Percentiles rank a stretch among this genome's conserved stretches.
phyloP scores from a whole-genome alignment of 2,113 vertebrate species.

The Chionomys nivalis region DNA sequence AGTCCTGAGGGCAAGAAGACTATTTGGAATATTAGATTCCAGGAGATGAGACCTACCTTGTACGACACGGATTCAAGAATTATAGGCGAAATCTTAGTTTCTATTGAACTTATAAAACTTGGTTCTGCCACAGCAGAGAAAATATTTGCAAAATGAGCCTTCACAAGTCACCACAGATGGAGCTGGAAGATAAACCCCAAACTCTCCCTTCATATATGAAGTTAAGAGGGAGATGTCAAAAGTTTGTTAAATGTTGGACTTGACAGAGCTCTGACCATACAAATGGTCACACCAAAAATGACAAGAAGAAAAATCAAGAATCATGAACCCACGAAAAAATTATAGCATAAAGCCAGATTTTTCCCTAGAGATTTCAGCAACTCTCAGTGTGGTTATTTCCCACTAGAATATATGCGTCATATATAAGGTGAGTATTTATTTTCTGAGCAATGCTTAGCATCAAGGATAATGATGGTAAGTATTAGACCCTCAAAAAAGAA shows the following conservation, averaged over 20 bases:
- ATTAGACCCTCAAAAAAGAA: background rate
- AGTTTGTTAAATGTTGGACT: background rate
- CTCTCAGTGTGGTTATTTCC: background rate
- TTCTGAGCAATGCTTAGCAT: background rate
- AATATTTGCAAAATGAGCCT: background rate
- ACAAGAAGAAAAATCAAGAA: background rate
- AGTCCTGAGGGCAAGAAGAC: background rate
- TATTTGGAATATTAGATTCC: background rate
- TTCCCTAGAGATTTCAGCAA: background rate
- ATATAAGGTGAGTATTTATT: background rate
- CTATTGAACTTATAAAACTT: background rate
- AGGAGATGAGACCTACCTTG: background rate
- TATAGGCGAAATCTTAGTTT: constrained; percentile 1
- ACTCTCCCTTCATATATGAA: background rate
- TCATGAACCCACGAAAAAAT: background rate
- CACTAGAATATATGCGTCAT: background rate
- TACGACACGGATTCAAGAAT: background rate
- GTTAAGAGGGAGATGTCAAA: background rate
- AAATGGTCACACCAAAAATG: background rate
- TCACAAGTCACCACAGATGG: background rate
- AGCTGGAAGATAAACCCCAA: background rate
- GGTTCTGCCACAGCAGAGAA: background rate
- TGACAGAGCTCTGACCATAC: background rate
- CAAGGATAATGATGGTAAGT: background rate
- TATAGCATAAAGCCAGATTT: background rate